phyloP scores from a whole-genome alignment of 2,113 vertebrate species.

The Xenopus borealis region DNA sequence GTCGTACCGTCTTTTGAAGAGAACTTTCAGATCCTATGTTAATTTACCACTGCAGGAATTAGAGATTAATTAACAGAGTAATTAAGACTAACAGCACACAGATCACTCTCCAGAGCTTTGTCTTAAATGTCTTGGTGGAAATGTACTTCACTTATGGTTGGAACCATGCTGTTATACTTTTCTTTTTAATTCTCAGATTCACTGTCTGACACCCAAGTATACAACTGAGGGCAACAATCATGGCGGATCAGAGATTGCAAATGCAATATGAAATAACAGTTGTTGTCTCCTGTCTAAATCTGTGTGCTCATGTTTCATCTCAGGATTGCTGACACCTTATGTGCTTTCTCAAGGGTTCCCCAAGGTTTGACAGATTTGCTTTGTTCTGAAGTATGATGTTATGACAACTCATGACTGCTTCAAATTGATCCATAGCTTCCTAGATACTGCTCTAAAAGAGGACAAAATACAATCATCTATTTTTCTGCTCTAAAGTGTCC shows the following conservation, averaged over 20 bases:
- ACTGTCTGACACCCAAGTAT: not conserved
- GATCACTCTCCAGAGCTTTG: too few species aligned
- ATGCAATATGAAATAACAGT: not conserved
- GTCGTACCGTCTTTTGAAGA: too few species aligned
- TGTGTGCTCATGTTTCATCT: not conserved
- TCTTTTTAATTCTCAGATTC: too few species aligned
- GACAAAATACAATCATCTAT: not conserved
- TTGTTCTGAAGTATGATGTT: not conserved
- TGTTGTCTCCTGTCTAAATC: not conserved
- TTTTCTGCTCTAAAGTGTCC: not conserved
- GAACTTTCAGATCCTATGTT: too few species aligned
- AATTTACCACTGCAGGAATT: too few species aligned
- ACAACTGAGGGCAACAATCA: not conserved
- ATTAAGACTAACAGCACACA: too few species aligned
- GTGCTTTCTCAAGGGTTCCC: not conserved
- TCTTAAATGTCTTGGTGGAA: too few species aligned
- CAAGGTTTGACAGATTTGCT: not conserved
- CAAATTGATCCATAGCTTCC: not conserved
- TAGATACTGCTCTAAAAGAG: not conserved
- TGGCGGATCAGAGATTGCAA: too few species aligned
- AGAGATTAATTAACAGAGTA: too few species aligned
- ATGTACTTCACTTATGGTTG: too few species aligned
- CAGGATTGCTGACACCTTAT: not conserved
- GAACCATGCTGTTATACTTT: too few species aligned
- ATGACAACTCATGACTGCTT: slow-evolving; percentile 3